Evolutionary conservation across 2,797 vertebrate genomes (phyloP).

Genomic region (Mareca strepera): DNA sequence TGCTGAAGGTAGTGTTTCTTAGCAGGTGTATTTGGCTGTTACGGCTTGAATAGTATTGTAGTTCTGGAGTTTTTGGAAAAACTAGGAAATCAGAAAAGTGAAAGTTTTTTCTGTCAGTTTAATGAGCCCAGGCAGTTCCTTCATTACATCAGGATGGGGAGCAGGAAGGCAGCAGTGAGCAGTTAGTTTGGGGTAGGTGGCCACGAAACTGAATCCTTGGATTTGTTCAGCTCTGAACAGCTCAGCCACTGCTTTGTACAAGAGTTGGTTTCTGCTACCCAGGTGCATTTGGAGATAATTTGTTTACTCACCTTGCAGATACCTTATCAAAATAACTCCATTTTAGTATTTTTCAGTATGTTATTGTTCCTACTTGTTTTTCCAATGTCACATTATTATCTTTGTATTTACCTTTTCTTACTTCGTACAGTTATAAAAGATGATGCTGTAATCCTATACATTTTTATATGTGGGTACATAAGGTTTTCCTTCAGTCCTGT

Average conservation of each 20-base stretch:
- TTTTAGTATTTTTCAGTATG: background rate
- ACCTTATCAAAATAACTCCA: background rate
- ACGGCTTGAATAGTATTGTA: background rate
- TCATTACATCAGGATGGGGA: background rate
- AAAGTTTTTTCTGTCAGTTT: background rate
- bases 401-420: background rate
- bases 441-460: background rate
- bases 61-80: background rate
- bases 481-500: background rate
- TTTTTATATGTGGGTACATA: background rate
- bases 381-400: accelerated
- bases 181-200: background rate
- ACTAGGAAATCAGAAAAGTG: no score
- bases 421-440: background rate
- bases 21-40: background rate
- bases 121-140: background rate
- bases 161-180: background rate
- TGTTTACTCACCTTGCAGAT: background rate
- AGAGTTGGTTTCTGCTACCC: background rate
- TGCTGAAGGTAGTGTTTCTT: background rate
- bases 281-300: background rate
- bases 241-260: background rate
- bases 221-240: background rate
- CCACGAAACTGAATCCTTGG: background rate
- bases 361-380: background rate